These are phyloP conservation scores for Drosophila mayaguana DNA, from an alignment of 2,888 invertebrate genomes.

Conservation along the genomic window DNA sequence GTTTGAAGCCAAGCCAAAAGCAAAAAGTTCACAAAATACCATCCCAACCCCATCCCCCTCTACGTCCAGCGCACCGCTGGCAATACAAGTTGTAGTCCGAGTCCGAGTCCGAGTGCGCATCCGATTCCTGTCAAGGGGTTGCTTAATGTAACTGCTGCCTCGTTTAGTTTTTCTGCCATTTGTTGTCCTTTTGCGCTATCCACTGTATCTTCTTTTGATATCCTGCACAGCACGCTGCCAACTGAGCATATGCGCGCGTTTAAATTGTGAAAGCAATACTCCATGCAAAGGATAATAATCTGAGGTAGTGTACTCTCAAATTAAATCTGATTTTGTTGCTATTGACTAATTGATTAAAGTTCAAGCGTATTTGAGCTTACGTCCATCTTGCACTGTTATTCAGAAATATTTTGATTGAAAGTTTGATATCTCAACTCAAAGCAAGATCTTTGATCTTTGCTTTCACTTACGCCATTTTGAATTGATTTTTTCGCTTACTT, in stretches of 20 bases:
- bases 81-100: slow-evolving; percentile 18
- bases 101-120: slow-evolving; percentile 24
- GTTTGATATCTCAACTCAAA: background rate
- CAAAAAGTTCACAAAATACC: slow-evolving; percentile 53
- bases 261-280: too few relatives aligned
- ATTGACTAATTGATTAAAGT: background rate
- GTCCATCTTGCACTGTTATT: background rate
- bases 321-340: background rate
- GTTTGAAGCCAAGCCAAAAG: slow-evolving; percentile 52
- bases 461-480: background rate
- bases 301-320: background rate
- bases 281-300: too few relatives aligned
- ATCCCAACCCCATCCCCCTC: background rate
- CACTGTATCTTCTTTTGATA: slow-evolving; percentile 27
- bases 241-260: slow-evolving; percentile 18
- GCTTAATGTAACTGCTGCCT: slow-evolving; percentile 48
- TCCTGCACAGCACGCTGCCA: background rate
- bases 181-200: slow-evolving; percentile 30
- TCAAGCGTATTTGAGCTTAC: background rate
- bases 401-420: background rate
- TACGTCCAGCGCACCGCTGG: slow-evolving; percentile 5
- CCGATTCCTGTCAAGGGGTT: slow-evolving; percentile 40
- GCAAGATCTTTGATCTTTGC: background rate
- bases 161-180: slow-evolving; percentile 23
- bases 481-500: too few relatives aligned